These are phyloP conservation scores for Chlorocebus sabaeus DNA, from an alignment of 2,113 vertebrate genomes.

Conservation along the genomic window DNA sequence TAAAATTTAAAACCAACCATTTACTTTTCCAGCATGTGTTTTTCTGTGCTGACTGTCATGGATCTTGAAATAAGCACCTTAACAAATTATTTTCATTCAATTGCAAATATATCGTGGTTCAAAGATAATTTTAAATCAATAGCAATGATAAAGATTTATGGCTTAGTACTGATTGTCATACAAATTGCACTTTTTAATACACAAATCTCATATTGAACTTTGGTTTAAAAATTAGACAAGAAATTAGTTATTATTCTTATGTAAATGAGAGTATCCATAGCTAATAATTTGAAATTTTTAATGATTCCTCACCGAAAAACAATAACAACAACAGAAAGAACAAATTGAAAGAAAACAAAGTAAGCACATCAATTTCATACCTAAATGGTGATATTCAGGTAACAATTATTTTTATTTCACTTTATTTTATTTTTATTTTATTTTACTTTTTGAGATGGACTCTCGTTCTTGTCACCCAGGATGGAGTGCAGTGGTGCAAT, in stretches of 20 bases:
- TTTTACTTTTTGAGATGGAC: no score
- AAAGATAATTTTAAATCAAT: neutral
- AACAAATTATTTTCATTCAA: neutral
- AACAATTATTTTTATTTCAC: neutral
- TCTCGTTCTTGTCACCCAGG: no score
- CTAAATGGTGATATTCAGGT: neutral
- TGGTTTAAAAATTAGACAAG: neutral
- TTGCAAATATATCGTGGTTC: neutral
- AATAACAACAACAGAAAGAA: neutral
- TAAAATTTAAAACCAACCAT: neutral
- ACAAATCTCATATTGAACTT: neutral
- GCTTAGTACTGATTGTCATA: neutral
- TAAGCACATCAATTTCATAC: neutral
- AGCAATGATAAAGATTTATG: neutral
- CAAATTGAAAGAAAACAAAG: neutral
- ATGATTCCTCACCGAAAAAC: neutral
- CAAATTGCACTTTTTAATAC: neutral
- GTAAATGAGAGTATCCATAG: neutral
- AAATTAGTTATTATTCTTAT: neutral
- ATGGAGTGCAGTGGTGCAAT: no score
- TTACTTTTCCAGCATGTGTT: neutral
- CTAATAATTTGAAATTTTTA: neutral
- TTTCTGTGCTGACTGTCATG: neutral
- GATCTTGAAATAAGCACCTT: neutral
- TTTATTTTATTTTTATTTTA: no score